phyloP scores from a whole-genome alignment of 2,888 invertebrate genomes.

The Alitta virens region DNA sequence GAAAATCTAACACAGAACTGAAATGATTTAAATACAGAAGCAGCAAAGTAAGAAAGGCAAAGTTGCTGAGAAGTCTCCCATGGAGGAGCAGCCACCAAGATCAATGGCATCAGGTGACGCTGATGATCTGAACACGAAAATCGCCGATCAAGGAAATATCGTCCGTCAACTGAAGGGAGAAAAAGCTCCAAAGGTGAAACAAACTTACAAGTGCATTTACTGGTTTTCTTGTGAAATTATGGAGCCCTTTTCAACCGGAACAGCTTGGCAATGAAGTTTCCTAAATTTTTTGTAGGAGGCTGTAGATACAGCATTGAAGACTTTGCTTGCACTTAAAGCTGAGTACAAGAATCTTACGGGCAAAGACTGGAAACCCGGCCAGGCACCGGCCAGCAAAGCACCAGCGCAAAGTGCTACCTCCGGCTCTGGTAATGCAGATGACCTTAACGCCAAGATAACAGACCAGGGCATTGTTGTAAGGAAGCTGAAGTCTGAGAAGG shows the following conservation, averaged over 20 bases:
- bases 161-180: slow-evolving; percentile 68
- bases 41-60: slow-evolving; percentile 49
- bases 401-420: slow-evolving; percentile 13
- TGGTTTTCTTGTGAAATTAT: too few relatives aligned
- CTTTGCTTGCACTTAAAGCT: slow-evolving; percentile 33
- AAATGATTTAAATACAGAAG: slow-evolving; percentile 34
- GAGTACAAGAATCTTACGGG: slow-evolving; percentile 31
- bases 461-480: slow-evolving; percentile 71
- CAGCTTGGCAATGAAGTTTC: too few relatives aligned
- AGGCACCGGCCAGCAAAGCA: not conserved
- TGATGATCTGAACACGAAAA: slow-evolving; percentile 35
- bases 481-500: slow-evolving; percentile 62
- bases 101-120: slow-evolving; percentile 13
- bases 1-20: too few relatives aligned
- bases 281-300: slow-evolving; percentile 15
- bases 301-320: slow-evolving; percentile 33
- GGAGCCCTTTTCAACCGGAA: too few relatives aligned
- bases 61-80: slow-evolving; percentile 49
- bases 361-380: slow-evolving; percentile 34
- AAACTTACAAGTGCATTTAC: too few relatives aligned
- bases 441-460: slow-evolving; percentile 53
- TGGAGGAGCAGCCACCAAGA: not conserved
- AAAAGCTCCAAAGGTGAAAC: slow-evolving; percentile 34
- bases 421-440: not conserved
- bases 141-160: slow-evolving; percentile 68